Evolutionary conservation across 37 sponge, comb jelly and placozoan genomes (phyloP).

Genomic region (Amphimedon queenslandica): DNA sequence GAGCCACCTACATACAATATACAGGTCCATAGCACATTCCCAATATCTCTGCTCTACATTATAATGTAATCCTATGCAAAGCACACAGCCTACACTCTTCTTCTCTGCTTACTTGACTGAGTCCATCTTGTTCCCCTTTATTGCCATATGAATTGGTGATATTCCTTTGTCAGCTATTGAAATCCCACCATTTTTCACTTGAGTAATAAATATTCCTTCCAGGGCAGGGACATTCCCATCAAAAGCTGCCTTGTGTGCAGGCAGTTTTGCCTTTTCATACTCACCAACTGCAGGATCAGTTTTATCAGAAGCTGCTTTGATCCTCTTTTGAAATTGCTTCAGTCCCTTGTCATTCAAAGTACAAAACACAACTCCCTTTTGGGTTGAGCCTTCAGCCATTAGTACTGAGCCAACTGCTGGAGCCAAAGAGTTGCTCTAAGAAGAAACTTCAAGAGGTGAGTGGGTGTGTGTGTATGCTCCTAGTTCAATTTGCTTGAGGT

Average conservation of each 20-base stretch:
- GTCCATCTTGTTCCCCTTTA: slow-evolving; percentile 25
- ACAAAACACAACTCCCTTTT: too few species aligned
- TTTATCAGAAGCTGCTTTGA: not conserved
- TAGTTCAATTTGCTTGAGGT: too few species aligned
- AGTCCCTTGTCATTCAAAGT: slow-evolving; percentile 37
- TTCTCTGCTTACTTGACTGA: slow-evolving; percentile 55
- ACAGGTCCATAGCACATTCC: too few species aligned
- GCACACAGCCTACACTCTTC: not conserved
- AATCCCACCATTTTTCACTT: slow-evolving; percentile 27
- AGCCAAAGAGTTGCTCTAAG: too few species aligned
- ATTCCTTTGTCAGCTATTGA: slow-evolving; percentile 47
- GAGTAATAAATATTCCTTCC: slow-evolving; percentile 19
- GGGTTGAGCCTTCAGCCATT: too few species aligned
- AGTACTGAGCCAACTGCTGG: too few species aligned
- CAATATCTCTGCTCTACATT: too few species aligned
- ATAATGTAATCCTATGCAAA: too few species aligned
- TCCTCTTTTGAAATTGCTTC: slow-evolving; percentile 26
- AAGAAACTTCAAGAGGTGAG: too few species aligned
- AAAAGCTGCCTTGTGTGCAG: slow-evolving; percentile 78
- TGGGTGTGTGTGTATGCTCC: too few species aligned
- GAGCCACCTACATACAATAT: slow-evolving; percentile 62
- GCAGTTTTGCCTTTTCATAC: slow-evolving; percentile 46
- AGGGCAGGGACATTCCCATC: slow-evolving; percentile 53
- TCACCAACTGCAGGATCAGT: slow-evolving; percentile 1
- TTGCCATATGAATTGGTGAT: slow-evolving; percentile 71